phyloP scores from a whole-genome alignment of 92 coral and sea anemone genomes.

The Zoanthus solanderi region DNA sequence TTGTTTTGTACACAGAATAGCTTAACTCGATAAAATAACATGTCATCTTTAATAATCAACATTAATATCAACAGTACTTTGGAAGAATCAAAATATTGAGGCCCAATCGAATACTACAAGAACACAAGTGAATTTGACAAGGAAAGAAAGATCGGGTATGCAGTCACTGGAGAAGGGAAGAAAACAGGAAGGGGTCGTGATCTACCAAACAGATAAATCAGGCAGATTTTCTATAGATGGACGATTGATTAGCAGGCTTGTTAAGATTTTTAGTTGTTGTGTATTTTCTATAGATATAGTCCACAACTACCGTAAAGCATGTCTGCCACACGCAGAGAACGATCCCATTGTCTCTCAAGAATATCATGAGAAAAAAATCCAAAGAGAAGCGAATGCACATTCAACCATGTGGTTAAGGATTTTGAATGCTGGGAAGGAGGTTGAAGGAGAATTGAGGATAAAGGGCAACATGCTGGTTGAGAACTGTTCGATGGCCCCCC shows the following conservation, averaged over 20 bases:
- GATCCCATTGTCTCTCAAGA: constrained; percentile 7
- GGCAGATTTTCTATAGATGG: constrained; percentile 22
- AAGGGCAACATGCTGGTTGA: constrained; percentile 58
- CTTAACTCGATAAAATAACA: no score
- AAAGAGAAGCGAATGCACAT: constrained; percentile 56
- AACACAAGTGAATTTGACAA: constrained; percentile 7
- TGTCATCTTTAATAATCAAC: no score
- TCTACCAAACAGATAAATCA: constrained; percentile 51
- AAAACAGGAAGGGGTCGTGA: not conserved
- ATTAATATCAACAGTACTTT: no score
- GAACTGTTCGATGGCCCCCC: constrained; percentile 29
- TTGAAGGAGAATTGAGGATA: constrained; percentile 27
- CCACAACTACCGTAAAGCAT: constrained; percentile 32
- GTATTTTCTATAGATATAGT: not conserved
- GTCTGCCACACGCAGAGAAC: constrained; percentile 34
- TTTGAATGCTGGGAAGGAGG: constrained; percentile 36
- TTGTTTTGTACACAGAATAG: no score
- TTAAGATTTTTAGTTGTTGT: no score
- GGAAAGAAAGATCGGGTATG: constrained; percentile 15
- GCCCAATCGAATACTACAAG: not conserved
- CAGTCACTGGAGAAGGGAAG: constrained; percentile 5
- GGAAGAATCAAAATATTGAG: not conserved
- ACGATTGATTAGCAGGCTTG: no score
- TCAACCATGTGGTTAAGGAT: not conserved
- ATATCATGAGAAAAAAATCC: constrained; percentile 20